Conservation (phyloP, 2,888 invertebrate species). For the Athalia rosae region DNA sequence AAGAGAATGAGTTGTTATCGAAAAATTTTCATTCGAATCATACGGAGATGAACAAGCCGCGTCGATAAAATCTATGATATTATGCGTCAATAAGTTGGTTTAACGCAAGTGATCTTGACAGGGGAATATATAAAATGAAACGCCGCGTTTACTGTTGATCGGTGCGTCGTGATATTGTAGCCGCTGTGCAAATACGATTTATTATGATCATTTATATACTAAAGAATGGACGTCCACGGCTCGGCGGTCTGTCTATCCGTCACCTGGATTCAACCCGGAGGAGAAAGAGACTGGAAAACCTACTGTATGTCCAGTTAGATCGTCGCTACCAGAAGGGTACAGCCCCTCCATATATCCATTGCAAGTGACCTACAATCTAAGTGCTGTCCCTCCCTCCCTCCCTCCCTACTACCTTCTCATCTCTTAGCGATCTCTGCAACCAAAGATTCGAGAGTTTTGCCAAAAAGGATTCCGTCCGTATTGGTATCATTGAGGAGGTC, state of each 20-base stretch:
- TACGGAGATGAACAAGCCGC: no score
- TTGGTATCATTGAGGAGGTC: no score
- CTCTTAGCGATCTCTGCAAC: slow-evolving; percentile 29
- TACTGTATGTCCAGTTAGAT: slow-evolving; percentile 71
- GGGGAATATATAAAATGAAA: no score
- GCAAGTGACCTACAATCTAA: slow-evolving; percentile 70
- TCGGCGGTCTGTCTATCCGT: slow-evolving; percentile 42
- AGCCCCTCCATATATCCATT: slow-evolving; percentile 60
- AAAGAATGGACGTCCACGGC: slow-evolving; percentile 16
- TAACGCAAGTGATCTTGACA: no score
- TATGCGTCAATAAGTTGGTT: no score
- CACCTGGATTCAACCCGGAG: slow-evolving; percentile 65
- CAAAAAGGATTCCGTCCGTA: slow-evolving; percentile 4
- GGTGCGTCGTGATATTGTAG: no score
- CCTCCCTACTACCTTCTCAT: slow-evolving; percentile 54
- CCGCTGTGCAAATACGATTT: slow-evolving; percentile 10
- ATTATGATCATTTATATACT: slow-evolving; percentile 14
- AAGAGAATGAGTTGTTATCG: no score
- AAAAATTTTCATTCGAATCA: no score
- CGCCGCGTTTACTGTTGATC: no score
- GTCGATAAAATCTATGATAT: no score
- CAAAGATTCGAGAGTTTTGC: slow-evolving; percentile 36
- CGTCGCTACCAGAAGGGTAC: slow-evolving; percentile 66
- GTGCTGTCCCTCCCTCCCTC: slow-evolving; percentile 57
- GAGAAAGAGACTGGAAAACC: slow-evolving; percentile 68